Evolutionary conservation across 2,113 vertebrate genomes (phyloP).

Genomic region (Ochotona curzoniae): DNA sequence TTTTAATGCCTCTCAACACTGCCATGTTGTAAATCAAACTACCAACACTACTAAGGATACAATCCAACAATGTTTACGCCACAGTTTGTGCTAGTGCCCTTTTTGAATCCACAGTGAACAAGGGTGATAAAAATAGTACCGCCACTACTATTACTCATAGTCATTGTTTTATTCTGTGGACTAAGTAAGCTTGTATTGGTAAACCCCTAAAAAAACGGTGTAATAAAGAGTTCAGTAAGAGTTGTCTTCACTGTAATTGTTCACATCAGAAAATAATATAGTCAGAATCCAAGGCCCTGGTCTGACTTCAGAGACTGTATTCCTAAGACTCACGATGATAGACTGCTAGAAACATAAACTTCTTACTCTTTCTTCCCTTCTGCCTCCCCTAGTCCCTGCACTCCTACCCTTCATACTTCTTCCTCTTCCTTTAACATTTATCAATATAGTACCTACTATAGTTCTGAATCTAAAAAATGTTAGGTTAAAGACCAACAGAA

Average conservation of each 20-base stretch:
- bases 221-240: not conserved
- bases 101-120: not conserved
- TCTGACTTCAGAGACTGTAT: not conserved
- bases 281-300: not conserved
- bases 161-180: not conserved
- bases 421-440: not conserved
- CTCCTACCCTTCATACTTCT: not conserved
- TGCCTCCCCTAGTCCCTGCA: not conserved
- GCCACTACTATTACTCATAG: not conserved
- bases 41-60: too few relatives aligned
- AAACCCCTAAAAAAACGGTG: not conserved
- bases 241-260: not conserved
- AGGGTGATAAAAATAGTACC: not conserved
- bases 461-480: not conserved
- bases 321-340: not conserved
- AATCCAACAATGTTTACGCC: too few relatives aligned
- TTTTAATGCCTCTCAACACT: too few relatives aligned
- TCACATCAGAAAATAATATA: not conserved
- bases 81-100: too few relatives aligned
- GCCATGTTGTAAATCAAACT: too few relatives aligned
- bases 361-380: not conserved
- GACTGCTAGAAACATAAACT: not conserved
- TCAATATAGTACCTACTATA: not conserved
- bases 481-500: not conserved
- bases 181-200: not conserved